Conservation (phyloP, 2,113 vertebrate species). For the Phyllostomus discolor region DNA sequence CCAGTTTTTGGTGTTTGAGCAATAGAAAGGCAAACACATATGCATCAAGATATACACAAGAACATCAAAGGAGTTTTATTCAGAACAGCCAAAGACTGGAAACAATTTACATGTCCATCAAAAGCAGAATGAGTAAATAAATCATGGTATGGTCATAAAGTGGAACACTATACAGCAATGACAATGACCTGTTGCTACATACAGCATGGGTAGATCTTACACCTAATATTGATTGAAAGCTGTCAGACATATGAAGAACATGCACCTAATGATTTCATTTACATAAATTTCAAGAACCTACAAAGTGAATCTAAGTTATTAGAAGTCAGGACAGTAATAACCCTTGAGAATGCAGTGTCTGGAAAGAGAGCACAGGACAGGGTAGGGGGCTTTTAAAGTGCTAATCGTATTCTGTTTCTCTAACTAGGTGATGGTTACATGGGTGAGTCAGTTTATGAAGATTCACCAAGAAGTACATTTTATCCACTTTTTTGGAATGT, state of each 20-base stretch:
- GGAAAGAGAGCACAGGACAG: background rate
- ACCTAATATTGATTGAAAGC: background rate
- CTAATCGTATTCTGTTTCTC: background rate
- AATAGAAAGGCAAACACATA: constrained; percentile 3
- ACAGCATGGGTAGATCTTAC: background rate
- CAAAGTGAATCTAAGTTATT: background rate
- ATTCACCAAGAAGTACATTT: background rate
- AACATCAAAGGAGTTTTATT: background rate
- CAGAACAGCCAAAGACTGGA: no score
- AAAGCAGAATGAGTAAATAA: no score
- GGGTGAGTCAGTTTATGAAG: background rate
- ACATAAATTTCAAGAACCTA: background rate
- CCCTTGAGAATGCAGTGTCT: background rate
- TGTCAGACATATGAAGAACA: background rate
- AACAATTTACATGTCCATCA: no score
- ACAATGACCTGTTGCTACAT: background rate
- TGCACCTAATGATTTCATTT: background rate
- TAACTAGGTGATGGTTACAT: background rate
- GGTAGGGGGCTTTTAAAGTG: background rate
- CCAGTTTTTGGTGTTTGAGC: background rate
- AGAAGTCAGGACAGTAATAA: background rate
- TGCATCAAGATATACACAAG: background rate
- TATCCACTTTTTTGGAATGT: background rate
- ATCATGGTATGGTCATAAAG: background rate
- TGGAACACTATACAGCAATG: background rate